Evolutionary conservation across 2,888 invertebrate genomes (phyloP), one percentile per base, ranked within the genome.

Genomic region (Tribolium freemani): DNA sequence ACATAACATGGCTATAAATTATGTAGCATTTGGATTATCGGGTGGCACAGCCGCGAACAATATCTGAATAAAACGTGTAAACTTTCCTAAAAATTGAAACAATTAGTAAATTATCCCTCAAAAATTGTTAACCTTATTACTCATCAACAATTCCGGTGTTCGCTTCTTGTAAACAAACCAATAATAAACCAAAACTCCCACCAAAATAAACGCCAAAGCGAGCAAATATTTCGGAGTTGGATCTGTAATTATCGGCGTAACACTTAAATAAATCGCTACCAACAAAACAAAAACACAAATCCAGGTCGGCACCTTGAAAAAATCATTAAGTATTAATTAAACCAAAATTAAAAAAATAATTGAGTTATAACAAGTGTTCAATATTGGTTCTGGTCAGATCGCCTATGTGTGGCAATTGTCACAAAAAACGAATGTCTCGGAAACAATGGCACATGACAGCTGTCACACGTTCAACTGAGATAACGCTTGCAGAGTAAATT

Each of bases 171-270:
- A 93, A 46, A 96, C 92, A 83, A 93, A 94, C 68, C 92, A 88
- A 53, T 93, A 91, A 84, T 96, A 96, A 54, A 95, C 90, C 0
- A 89, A 82, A 0, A 92, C 87, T 0, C 95, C 96, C 45, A 91
- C 78, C 0, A 92, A 79, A 68, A 95, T 91, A 82, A 95, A 95
- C 0, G 90, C 88, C 5, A 93, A 85, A 0, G 94, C 94, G 82
- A 93, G 91, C 2, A 95, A 86, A 84, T 94, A 95, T 84, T 94
- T 94, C 0, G 91, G 85, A 1, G 93, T 91, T 0, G 95, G 95
- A 74, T 94, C 91, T 61, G 92, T 90, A 5, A 93, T 87, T 51
- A 96, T 93, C 4, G 96, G 95, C 50, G 92, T 89, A 5, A 93
- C 86, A 9, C 94, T 91, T 48, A 96, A 87, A 83, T 93, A 94